These are phyloP conservation scores for Nomada hirtipes DNA, from an alignment of 2,888 invertebrate species.

Conservation along the genomic window DNA sequence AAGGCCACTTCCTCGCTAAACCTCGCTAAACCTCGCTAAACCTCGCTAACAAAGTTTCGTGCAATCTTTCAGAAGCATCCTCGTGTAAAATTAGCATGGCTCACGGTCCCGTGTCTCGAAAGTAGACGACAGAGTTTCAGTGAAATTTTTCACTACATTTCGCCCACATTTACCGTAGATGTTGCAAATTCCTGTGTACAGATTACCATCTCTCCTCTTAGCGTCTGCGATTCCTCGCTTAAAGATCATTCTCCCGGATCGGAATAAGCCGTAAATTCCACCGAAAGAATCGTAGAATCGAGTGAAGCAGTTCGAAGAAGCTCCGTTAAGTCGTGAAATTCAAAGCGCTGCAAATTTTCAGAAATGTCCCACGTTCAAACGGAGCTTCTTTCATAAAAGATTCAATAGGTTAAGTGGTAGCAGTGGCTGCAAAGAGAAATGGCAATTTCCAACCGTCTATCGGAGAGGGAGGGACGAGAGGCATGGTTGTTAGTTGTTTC, in stretches of 20 bases:
- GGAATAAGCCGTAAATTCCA: too few relatives aligned
- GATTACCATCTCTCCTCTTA: too few relatives aligned
- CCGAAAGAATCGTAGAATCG: too few relatives aligned
- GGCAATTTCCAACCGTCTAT: slow-evolving; percentile 10
- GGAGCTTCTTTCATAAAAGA: slow-evolving; percentile 5
- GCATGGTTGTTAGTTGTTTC: slow-evolving; percentile 2
- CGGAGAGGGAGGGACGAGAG: neutral
- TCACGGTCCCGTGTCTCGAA: neutral
- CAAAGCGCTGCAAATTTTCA: neutral
- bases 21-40: neutral
- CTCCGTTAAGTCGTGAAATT: neutral
- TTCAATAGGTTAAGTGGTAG: slow-evolving; percentile 26
- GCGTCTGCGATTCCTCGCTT: too few relatives aligned
- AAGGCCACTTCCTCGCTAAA: slow-evolving; percentile 2
- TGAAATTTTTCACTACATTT: neutral
- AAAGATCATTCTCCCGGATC: too few relatives aligned
- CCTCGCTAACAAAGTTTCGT: neutral
- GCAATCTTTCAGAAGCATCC: neutral
- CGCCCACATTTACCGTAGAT: neutral
- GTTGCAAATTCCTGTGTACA: neutral
- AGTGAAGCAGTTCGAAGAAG: too few relatives aligned
- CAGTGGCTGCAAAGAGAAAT: slow-evolving; percentile 20
- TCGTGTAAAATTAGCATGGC: neutral
- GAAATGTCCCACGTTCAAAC: neutral
- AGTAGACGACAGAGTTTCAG: neutral